Evolutionary conservation across 2,113 vertebrate species (phyloP), one percentile per base, ranked within the genome.

Genomic region (Heterotilapia buettikoferi): DNA sequence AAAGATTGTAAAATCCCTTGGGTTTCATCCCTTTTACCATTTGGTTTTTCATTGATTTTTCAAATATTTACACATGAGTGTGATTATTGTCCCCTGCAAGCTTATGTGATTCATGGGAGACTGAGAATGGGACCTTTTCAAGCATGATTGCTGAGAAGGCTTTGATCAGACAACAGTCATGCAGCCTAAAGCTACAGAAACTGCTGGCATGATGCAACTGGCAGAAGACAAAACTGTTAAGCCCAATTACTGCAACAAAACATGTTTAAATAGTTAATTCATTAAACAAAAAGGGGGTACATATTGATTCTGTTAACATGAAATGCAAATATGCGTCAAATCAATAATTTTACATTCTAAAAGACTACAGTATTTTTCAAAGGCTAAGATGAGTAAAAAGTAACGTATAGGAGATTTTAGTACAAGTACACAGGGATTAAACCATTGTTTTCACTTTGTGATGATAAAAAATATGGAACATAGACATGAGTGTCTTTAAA

Each of bases 161-260:
- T 90, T 90, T 92, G 92, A 93, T 94, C 90, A 89, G 82, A 76
- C 43, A 86, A 29, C 78, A 85, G 47, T 63, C 83, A 50, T 53
- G 16, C 59, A 83, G 87, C 88, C 87, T 79, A 61, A 31, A 90
- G 92, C 86, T 81, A 78, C 86, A 88, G 16, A 43, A 66, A 86
- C 57, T 56, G 81, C 29, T 88, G 84, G 84, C 82, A 82, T 56
- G 40, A 81, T 16, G 29, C 31, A 84, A 43, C 13, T 80, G 26
- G 47, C 43, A 43, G n/a, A 79, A 36, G 68, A 83, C 29, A 13
- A 59, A 84, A 57, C 84, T 2, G 3, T 56, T 29, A 47, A 89
- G 84, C 53, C 79, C 38, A 18, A 38, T 43, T 8, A 9, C 36
- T 8, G 53, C 16, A 18, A 31, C 66, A 76, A 78, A 78, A 50